phyloP scores from a whole-genome alignment of 2,888 invertebrate genomes.

The Pecten maximus region DNA sequence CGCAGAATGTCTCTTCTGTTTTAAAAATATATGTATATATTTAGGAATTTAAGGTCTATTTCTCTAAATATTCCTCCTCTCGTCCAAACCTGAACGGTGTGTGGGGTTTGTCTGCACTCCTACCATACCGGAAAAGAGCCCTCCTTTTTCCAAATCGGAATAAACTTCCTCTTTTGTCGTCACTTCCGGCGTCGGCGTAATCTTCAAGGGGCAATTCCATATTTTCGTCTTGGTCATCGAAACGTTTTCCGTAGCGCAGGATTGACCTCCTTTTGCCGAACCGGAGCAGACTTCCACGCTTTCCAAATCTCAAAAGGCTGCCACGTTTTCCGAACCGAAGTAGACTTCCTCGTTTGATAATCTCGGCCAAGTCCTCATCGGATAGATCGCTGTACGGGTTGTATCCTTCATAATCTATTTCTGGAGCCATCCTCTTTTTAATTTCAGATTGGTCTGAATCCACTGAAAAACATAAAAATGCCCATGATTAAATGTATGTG shows the following conservation, averaged over 20 bases:
- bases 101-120: conserved; percentile 60
- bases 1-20: background rate
- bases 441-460: background rate
- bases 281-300: conserved; percentile 65
- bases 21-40: background rate
- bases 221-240: conserved; percentile 51
- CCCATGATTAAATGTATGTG: background rate
- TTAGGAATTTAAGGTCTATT: background rate
- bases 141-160: conserved; percentile 54
- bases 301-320: conserved; percentile 67
- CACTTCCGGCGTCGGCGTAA: background rate
- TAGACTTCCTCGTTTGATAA: conserved; percentile 64
- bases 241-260: conserved; percentile 61
- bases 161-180: conserved; percentile 48
- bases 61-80: conserved; percentile 47
- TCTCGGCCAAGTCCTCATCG: conserved; percentile 49
- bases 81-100: conserved; percentile 62
- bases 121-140: conserved; percentile 58
- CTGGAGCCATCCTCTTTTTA: background rate
- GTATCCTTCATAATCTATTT: background rate
- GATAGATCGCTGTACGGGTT: conserved; percentile 42
- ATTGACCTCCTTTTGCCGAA: conserved; percentile 67
- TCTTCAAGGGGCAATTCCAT: conserved; percentile 34
- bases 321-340: conserved; percentile 70
- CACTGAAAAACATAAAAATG: background rate